Percentiles rank a stretch among this genome's conserved stretches.
Evolutionary conservation across 2,797 vertebrate species (phyloP).

Genomic region (Tympanoctomys barrerae): DNA sequence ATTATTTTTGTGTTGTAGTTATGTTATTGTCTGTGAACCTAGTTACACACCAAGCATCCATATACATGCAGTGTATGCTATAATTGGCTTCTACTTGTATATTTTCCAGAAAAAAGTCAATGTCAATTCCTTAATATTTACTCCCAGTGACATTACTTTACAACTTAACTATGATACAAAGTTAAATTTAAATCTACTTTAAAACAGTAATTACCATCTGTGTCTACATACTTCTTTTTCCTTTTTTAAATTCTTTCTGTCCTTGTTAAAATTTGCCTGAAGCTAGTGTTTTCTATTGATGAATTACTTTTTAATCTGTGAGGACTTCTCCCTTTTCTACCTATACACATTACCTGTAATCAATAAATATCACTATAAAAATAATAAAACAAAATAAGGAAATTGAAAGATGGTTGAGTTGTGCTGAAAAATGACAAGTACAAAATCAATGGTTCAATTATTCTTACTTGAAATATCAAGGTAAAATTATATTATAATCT

Average conservation of each 20-base stretch:
- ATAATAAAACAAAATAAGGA: not conserved
- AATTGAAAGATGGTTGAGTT: not conserved
- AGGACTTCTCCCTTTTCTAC: not conserved
- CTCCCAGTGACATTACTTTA: not conserved
- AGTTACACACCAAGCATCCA: constrained; percentile 9
- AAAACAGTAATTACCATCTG: not conserved
- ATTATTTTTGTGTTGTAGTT: not conserved
- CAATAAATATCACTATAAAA: not conserved
- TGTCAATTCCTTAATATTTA: constrained; percentile 13
- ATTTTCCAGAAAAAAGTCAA: constrained; percentile 15
- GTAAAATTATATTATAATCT: not conserved
- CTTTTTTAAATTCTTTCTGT: not conserved
- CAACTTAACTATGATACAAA: not conserved
- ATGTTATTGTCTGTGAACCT: not conserved
- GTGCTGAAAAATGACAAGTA: not conserved
- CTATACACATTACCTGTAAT: not conserved
- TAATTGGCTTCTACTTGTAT: not conserved
- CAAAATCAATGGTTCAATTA: not conserved
- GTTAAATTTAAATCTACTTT: constrained; percentile 44
- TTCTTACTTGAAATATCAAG: not conserved
- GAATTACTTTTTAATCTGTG: not conserved
- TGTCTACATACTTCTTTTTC: not conserved
- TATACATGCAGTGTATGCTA: not conserved
- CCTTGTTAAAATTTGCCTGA: not conserved
- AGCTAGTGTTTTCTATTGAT: not conserved